These are phyloP conservation scores for Chionis minor DNA, from an alignment of 2,113 vertebrate genomes.

Conservation along the genomic window DNA sequence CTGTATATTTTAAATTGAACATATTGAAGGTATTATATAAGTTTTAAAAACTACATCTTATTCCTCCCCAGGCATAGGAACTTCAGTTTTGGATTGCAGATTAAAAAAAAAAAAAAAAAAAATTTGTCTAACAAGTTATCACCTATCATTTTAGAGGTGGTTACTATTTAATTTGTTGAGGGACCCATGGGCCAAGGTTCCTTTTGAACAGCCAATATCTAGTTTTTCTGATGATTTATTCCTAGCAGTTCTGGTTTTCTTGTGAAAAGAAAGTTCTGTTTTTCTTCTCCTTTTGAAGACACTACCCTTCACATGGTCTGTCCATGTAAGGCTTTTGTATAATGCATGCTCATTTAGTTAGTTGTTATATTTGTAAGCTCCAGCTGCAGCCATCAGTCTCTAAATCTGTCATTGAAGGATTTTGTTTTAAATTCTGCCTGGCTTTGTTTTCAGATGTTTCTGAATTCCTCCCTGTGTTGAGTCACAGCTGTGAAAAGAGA, in stretches of 20 bases:
- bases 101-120: not conserved
- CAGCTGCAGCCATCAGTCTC: constrained; percentile 58
- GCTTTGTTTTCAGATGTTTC: constrained; percentile 50
- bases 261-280: not conserved
- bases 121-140: not conserved
- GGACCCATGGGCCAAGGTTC: not conserved
- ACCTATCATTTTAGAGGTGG: not conserved
- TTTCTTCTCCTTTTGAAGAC: not conserved
- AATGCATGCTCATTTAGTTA: not conserved
- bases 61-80: not conserved
- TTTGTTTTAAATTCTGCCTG: constrained; percentile 64
- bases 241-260: not conserved
- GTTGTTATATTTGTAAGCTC: constrained; percentile 38
- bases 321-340: not conserved
- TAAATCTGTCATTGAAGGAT: constrained; percentile 58
- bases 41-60: not conserved
- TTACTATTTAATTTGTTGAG: not conserved
- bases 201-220: not conserved
- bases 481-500: constrained; percentile 63
- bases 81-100: not conserved
- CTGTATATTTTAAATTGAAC: not conserved
- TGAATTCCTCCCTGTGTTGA: constrained; percentile 53
- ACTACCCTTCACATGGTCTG: not conserved
- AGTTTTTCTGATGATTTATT: not conserved
- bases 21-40: not conserved